phyloP scores from a whole-genome alignment of 1,140 invertebrate genomes.

The Zaprionus kolodkinae region DNA sequence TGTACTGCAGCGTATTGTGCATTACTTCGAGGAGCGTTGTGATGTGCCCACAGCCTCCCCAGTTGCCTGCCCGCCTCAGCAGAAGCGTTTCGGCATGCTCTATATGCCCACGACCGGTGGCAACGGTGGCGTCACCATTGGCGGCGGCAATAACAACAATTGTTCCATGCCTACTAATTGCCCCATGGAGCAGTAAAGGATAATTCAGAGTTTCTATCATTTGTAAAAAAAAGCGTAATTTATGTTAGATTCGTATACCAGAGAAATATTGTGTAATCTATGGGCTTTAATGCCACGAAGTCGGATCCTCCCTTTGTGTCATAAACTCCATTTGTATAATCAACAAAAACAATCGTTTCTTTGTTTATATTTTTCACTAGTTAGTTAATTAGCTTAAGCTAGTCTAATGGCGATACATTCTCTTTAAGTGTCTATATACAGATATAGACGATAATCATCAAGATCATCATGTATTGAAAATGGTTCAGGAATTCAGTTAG shows the following conservation, averaged over 20 bases:
- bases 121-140: not conserved
- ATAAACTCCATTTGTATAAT: not conserved
- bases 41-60: slow-evolving; percentile 56
- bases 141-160: not conserved
- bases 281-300: no score
- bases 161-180: slow-evolving; percentile 51
- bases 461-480: slow-evolving; percentile 24
- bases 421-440: not conserved
- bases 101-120: slow-evolving; percentile 52
- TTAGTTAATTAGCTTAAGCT: slow-evolving; percentile 52
- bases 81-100: slow-evolving; percentile 72
- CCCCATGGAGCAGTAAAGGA: slow-evolving; percentile 76
- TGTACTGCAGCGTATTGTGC: slow-evolving; percentile 73
- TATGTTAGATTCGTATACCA: no score
- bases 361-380: slow-evolving; percentile 5
- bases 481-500: slow-evolving; percentile 76
- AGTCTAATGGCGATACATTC: slow-evolving; percentile 19
- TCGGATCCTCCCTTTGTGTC: no score
- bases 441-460: slow-evolving; percentile 16
- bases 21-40: slow-evolving; percentile 79
- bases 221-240: not conserved
- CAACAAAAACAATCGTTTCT: not conserved
- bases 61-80: slow-evolving; percentile 70
- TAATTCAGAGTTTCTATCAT: not conserved
- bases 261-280: no score